Evolutionary conservation across 2,888 invertebrate genomes (phyloP).

Genomic region (Monochamus alternatus): DNA sequence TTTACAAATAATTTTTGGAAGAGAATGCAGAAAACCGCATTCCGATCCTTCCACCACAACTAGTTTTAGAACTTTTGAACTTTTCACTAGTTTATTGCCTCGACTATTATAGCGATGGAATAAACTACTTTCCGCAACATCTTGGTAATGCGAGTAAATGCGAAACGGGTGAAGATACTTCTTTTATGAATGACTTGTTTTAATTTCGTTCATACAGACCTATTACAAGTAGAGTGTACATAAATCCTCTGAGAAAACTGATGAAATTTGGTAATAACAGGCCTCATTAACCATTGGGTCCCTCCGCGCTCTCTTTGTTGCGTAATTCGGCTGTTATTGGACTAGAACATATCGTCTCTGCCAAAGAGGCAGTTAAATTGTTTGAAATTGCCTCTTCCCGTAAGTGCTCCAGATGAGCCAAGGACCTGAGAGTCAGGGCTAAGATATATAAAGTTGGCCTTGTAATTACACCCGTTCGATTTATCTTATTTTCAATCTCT

Average conservation of each 20-base stretch:
- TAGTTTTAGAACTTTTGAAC: too few relatives aligned
- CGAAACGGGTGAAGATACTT: too few relatives aligned
- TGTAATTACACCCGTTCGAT: constrained; percentile 15
- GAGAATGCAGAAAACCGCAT: too few relatives aligned
- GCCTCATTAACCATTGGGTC: constrained; percentile 14
- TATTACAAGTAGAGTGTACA: neutral
- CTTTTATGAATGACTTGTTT: too few relatives aligned
- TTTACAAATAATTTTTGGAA: too few relatives aligned
- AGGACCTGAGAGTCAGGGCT: constrained; percentile 10
- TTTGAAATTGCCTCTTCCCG: constrained; percentile 22
- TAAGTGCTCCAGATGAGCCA: constrained; percentile 16
- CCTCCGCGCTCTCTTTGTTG: constrained; percentile 14
- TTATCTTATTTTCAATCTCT: constrained; percentile 29
- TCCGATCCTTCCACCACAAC: too few relatives aligned
- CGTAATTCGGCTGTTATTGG: constrained; percentile 20
- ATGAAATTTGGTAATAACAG: constrained; percentile 17
- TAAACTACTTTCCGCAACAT: too few relatives aligned
- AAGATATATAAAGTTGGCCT: constrained; percentile 18
- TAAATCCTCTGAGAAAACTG: neutral
- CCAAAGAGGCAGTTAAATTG: constrained; percentile 22
- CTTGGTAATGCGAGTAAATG: too few relatives aligned
- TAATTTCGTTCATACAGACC: too few relatives aligned
- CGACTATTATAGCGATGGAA: too few relatives aligned
- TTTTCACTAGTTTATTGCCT: too few relatives aligned
- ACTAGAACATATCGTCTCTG: constrained; percentile 21